Evolutionary conservation across 2,888 invertebrate genomes (phyloP).

Genomic region (Sinhomidia bicolor): DNA sequence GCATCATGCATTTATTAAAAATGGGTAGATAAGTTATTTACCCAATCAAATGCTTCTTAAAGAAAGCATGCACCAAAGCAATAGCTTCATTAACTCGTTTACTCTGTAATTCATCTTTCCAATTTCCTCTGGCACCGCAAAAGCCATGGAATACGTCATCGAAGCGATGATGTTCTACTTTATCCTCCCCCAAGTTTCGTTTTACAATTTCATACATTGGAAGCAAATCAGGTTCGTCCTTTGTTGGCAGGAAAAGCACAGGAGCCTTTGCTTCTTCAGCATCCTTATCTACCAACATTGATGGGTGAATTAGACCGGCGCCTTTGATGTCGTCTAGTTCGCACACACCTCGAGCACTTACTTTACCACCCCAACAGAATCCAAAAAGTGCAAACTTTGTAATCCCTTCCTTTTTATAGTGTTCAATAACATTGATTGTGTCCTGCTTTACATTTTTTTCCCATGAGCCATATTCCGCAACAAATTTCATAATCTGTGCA

Average conservation of each 20-base stretch:
- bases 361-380: slow-evolving; percentile 70
- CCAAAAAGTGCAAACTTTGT: slow-evolving; percentile 53
- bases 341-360: slow-evolving; percentile 15
- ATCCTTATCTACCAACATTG: slow-evolving; percentile 59
- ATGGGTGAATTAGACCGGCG: slow-evolving; percentile 74
- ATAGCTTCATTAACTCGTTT: slow-evolving; percentile 76
- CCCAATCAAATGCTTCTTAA: slow-evolving; percentile 64
- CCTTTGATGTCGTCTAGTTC: slow-evolving; percentile 71
- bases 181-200: slow-evolving; percentile 71
- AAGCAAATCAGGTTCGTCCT: slow-evolving; percentile 74
- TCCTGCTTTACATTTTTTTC: slow-evolving; percentile 70
- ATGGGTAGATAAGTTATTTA: too few species aligned
- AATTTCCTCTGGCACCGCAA: slow-evolving; percentile 74
- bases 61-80: slow-evolving; percentile 66
- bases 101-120: slow-evolving; percentile 68
- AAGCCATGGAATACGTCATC: slow-evolving; percentile 77
- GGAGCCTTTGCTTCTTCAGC: slow-evolving; percentile 69
- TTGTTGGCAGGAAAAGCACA: slow-evolving; percentile 69
- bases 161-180: slow-evolving; percentile 71
- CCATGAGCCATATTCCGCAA: slow-evolving; percentile 67
- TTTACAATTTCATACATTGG: slow-evolving; percentile 73
- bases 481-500: background rate
- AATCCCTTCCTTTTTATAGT: slow-evolving; percentile 57
- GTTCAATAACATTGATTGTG: slow-evolving; percentile 51
- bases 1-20: too few species aligned